Evolutionary conservation across 2,113 vertebrate genomes (phyloP).

Genomic region (Notothenia coriiceps): DNA sequence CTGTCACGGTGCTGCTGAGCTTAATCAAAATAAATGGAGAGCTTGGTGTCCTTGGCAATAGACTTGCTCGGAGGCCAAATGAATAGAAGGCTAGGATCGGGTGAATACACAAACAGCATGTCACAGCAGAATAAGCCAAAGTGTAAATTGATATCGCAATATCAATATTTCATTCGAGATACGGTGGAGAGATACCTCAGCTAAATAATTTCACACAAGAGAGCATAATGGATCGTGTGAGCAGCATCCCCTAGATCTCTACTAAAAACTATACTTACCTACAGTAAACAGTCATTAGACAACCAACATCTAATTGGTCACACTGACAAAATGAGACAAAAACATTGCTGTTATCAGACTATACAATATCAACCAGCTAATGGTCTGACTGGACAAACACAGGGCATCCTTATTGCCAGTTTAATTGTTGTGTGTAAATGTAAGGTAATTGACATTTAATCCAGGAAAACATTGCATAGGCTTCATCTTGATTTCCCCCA

Average conservation of each 20-base stretch:
- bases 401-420: neutral
- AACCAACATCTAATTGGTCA: no score
- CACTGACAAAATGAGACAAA: neutral
- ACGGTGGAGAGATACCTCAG: neutral
- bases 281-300: neutral
- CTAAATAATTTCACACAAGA: neutral
- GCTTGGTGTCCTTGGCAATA: constrained; percentile 36
- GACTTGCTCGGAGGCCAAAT: constrained; percentile 29
- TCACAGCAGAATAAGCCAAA: neutral
- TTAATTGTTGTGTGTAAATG: neutral
- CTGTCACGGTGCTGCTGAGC: constrained; percentile 25
- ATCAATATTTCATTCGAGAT: constrained; percentile 1
- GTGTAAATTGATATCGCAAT: neutral
- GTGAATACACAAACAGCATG: constrained; percentile 23
- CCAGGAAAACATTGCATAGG: no score
- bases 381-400: neutral
- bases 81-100: constrained; percentile 8
- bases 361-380: neutral
- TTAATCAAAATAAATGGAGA: constrained; percentile 48
- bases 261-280: neutral
- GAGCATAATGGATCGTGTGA: neutral
- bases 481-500: no score
- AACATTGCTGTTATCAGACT: neutral
- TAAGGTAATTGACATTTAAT: no score
- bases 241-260: neutral